These are phyloP conservation scores for Ridgeia piscesae DNA, from an alignment of 1,140 invertebrate genomes.

Conservation along the genomic window DNA sequence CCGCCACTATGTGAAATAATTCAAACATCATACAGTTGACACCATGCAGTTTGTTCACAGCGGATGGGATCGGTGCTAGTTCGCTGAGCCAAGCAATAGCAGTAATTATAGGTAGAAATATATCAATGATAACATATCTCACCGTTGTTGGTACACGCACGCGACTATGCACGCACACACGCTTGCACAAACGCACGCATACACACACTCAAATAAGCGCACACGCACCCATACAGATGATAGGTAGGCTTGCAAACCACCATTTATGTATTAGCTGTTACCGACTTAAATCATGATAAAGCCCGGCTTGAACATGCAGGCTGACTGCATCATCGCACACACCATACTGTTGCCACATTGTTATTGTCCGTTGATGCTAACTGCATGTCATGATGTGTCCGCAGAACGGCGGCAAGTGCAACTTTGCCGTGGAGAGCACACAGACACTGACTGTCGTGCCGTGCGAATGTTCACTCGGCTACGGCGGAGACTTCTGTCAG, in stretches of 20 bases:
- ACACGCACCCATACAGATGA: no score
- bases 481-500: not conserved
- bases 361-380: not conserved
- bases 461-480: conserved; percentile 5
- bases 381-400: not conserved
- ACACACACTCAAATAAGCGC: no score
- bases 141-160: no score
- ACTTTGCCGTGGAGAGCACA: not conserved
- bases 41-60: not conserved
- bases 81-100: not conserved
- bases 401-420: conserved; percentile 12
- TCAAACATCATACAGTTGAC: not conserved
- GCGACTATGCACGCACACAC: no score
- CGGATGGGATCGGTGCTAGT: not conserved
- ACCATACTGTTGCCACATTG: not conserved
- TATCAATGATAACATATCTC: no score
- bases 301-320: not conserved
- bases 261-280: no score
- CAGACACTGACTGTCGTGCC: not conserved
- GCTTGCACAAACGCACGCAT: no score
- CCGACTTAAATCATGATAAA: no score
- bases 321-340: not conserved
- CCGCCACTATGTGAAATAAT: not conserved
- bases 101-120: not conserved
- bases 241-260: no score